Conservation (phyloP, 2,888 invertebrate species). For the Julus scanicus region DNA sequence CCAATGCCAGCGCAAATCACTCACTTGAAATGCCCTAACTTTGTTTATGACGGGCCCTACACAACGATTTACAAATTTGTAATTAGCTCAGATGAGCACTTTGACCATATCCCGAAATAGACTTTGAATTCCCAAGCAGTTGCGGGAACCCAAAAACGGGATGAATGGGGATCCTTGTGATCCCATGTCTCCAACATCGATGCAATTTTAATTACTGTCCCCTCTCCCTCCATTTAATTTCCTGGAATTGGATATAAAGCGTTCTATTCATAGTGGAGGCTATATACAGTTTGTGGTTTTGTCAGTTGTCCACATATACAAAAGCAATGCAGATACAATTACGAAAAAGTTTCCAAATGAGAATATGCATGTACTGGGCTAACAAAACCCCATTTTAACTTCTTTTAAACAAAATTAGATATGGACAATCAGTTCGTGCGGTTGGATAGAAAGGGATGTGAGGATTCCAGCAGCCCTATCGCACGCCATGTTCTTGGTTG, state of each 20-base stretch:
- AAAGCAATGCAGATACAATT: neutral
- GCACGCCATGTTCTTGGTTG: too few relatives aligned
- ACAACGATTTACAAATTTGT: constrained; percentile 12
- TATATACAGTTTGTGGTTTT: neutral
- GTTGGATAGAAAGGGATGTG: too few relatives aligned
- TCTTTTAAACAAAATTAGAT: too few relatives aligned
- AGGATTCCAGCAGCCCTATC: too few relatives aligned
- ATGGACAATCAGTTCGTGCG: too few relatives aligned
- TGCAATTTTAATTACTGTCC: constrained; percentile 30
- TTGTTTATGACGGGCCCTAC: constrained; percentile 7
- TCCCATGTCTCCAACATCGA: neutral
- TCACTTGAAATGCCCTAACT: neutral
- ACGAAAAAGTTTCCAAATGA: neutral
- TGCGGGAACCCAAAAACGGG: neutral
- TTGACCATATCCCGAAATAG: neutral
- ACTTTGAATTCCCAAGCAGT: neutral
- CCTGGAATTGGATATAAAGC: neutral
- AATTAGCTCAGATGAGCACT: neutral
- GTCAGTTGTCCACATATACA: neutral
- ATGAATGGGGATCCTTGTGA: neutral
- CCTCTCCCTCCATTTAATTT: neutral
- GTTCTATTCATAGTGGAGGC: neutral
- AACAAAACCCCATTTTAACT: too few relatives aligned
- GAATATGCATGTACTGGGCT: too few relatives aligned
- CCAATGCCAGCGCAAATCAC: neutral